Percentiles rank a stretch among this genome's conserved stretches.
Evolutionary conservation across 2,113 vertebrate genomes (phyloP).

Genomic region (Stegostoma tigrinum): DNA sequence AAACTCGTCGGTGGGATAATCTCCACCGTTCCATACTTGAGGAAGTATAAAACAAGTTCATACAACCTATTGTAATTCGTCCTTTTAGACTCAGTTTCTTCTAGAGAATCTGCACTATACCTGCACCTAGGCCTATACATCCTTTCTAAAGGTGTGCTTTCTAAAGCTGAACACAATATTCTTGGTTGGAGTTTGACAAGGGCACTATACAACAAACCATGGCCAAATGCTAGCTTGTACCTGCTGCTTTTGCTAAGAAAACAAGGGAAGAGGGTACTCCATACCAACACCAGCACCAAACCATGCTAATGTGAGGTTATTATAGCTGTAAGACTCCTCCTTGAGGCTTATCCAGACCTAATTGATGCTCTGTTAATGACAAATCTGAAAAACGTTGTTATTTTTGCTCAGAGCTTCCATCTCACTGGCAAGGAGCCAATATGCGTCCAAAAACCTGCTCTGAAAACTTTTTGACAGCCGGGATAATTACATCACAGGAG

Average conservation of each 20-base stretch:
- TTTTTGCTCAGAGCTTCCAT: too few species aligned
- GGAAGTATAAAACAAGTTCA: neutral
- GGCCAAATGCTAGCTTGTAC: neutral
- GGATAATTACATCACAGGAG: neutral
- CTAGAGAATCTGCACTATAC: neutral
- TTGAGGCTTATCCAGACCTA: neutral
- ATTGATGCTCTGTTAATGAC: neutral
- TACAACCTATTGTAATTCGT: neutral
- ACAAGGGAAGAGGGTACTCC: too few species aligned
- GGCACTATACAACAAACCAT: neutral
- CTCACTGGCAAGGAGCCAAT: neutral
- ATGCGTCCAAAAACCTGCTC: neutral
- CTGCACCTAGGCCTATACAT: neutral
- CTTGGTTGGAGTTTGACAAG: too few species aligned
- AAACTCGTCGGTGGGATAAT: neutral
- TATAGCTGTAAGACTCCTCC: neutral
- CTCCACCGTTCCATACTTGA: neutral
- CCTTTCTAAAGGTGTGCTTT: too few species aligned
- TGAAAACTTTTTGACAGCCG: neutral
- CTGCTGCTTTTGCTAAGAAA: neutral
- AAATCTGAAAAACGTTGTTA: too few species aligned
- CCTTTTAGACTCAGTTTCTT: neutral
- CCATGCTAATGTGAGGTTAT: too few species aligned
- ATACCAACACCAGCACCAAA: too few species aligned
- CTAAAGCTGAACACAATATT: too few species aligned